Base-by-base conservation (phyloP, 1,140 invertebrate species). In the Pinna nobilis region DNA sequence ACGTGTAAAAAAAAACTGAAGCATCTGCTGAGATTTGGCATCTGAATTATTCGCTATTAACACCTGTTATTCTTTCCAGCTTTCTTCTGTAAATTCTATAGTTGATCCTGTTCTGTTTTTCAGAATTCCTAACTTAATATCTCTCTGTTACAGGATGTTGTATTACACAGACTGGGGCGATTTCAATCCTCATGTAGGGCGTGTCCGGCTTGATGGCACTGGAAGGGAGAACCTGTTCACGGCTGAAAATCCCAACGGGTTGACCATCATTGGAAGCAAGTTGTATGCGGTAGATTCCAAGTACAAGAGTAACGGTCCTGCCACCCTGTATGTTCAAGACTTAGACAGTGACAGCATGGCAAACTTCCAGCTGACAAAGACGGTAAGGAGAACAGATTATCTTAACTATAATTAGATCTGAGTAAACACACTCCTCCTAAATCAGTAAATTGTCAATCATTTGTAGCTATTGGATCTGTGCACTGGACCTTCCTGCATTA, bases 131-230 rank as follows among this genome's bases (percentile, higher is more conserved):
- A 3, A 25, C 1, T 59, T 59, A 32, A 33, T 59, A 11, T 28
- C 28, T 59, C 4, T 59, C 32, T 9, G 3, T 59, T 59, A 11
- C 37, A 63, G 59, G 39, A 20, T 63, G 35, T 9, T 63, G 13
- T 63, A 63, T 37, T 63, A 63, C 37, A 47, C 59, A 13, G 59
- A 63, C 59, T 63, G 59, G 59, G 59, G 59, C 6, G 39, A 20
- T 2, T 2, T 13, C 3, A 35, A 35, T 44, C n/a, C 39, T 9
- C 59, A 63, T 37, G 59, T 63, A 37, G 59, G 59, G 11, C n/a
- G 37, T 18, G 59, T 63, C 7, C 9, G 18, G 9, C 23, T 63
- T 18, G 59, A 63, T 30, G 59, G 59, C 11, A 41, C 35, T 13
- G 25, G 44, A n/a, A 63, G 35, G 25, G 35, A 41, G 59, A 23